Conservation (phyloP, 2,888 invertebrate species). For the Eurytoma californica region DNA sequence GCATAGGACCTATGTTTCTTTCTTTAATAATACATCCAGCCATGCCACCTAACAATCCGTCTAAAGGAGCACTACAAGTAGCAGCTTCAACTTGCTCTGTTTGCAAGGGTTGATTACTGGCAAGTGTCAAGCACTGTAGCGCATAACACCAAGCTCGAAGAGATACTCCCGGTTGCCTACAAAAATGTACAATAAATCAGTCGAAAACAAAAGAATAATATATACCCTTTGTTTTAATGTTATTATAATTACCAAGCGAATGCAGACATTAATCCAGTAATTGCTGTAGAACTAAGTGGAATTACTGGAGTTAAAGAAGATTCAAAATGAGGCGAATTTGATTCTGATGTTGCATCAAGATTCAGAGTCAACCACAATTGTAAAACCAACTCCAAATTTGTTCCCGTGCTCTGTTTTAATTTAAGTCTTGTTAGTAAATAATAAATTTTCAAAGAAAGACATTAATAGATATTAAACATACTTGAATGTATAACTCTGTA, state of each 20-base stretch:
- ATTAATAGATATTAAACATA: constrained; percentile 56
- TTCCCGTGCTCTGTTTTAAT: constrained; percentile 79
- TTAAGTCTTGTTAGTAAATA: constrained; percentile 13
- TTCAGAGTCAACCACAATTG: constrained; percentile 92
- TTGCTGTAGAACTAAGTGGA: constrained; percentile 80
- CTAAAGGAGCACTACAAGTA: constrained; percentile 66
- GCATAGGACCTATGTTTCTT: constrained; percentile 81
- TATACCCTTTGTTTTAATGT: neutral
- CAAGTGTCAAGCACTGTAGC: constrained; percentile 85
- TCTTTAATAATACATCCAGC: constrained; percentile 81
- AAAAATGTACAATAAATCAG: constrained; percentile 28
- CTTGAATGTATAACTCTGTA: constrained; percentile 79
- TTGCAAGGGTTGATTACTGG: constrained; percentile 79
- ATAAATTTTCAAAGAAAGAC: neutral
- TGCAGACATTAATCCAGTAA: constrained; percentile 81
- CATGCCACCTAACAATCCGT: constrained; percentile 77
- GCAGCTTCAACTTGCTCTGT: constrained; percentile 66
- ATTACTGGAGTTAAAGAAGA: constrained; percentile 80
- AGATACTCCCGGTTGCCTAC: constrained; percentile 80
- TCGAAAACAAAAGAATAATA: constrained; percentile 8
- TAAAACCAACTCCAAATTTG: constrained; percentile 88
- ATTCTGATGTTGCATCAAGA: constrained; percentile 77
- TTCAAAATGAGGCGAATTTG: constrained; percentile 76
- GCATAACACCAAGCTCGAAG: constrained; percentile 87
- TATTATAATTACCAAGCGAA: constrained; percentile 77